Evolutionary conservation across 2,888 invertebrate genomes (phyloP).

Genomic region (Dorcus parallelipipedus): DNA sequence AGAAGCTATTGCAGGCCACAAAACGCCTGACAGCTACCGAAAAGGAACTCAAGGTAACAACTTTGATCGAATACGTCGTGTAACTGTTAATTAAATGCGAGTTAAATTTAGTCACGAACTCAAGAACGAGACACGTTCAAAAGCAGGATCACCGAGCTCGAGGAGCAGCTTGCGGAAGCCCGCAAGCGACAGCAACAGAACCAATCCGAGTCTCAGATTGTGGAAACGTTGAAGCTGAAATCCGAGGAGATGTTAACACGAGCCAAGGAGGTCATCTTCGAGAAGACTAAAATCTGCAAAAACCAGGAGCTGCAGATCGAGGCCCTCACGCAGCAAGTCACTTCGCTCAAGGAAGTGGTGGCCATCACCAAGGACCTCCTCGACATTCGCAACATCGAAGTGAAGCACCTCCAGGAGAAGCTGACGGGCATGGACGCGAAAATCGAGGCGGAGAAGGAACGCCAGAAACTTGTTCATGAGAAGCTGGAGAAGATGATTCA

Average conservation of each 20-base stretch:
- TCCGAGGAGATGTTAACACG: slow-evolving; percentile 58
- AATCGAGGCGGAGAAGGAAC: slow-evolving; percentile 69
- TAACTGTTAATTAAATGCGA: not conserved
- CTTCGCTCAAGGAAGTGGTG: slow-evolving; percentile 78
- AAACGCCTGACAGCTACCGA: too few species aligned
- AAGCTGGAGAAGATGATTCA: slow-evolving; percentile 69
- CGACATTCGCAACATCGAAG: slow-evolving; percentile 74
- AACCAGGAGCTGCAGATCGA: slow-evolving; percentile 77
- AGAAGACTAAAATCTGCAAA: slow-evolving; percentile 71
- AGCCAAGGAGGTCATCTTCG: slow-evolving; percentile 69
- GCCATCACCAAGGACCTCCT: slow-evolving; percentile 76
- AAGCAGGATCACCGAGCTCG: slow-evolving; percentile 32
- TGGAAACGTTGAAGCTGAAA: slow-evolving; percentile 45
- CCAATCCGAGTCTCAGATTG: slow-evolving; percentile 38
- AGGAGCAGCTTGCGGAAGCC: slow-evolving; percentile 41
- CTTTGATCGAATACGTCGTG: too few species aligned
- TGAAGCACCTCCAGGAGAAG: slow-evolving; percentile 67
- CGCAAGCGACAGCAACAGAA: slow-evolving; percentile 35
- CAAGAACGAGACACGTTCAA: slow-evolving; percentile 51
- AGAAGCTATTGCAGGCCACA: too few species aligned
- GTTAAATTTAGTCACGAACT: slow-evolving; percentile 48
- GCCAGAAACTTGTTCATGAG: slow-evolving; percentile 64
- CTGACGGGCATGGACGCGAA: slow-evolving; percentile 66
- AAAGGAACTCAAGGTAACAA: too few species aligned
- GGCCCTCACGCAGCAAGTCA: slow-evolving; percentile 67